Conservation (phyloP, 2,113 vertebrate species). For the Thomomys bottae region DNA sequence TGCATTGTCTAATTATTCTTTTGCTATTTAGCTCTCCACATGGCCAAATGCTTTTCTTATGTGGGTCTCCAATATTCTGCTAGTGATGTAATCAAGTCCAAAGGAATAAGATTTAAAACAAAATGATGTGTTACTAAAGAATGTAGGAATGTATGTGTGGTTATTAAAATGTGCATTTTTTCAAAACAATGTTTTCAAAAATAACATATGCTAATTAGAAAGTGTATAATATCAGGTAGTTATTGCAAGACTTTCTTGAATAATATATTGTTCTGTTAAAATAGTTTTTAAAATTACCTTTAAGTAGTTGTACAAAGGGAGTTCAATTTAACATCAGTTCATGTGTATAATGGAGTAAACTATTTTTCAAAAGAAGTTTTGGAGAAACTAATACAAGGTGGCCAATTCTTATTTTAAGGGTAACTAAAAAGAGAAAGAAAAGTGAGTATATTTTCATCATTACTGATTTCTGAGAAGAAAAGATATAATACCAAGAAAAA, state of each 20-base stretch:
- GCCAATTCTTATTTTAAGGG: not conserved
- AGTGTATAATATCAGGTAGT: not conserved
- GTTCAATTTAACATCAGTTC: no score
- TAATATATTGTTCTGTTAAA: no score
- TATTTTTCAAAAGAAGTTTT: not conserved
- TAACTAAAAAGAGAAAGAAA: not conserved
- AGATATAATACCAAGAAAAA: not conserved
- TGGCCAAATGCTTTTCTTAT: not conserved
- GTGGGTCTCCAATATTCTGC: not conserved
- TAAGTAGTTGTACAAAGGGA: no score
- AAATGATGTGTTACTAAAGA: slow-evolving; percentile 12
- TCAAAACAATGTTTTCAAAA: slow-evolving; percentile 34
- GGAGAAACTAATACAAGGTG: not conserved
- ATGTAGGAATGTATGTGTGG: not conserved
- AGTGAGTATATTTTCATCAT: not conserved
- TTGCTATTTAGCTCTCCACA: not conserved
- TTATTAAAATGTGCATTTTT: not conserved
- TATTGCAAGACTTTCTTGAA: slow-evolving; percentile 5
- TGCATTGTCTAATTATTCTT: slow-evolving; percentile 12
- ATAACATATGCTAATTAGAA: not conserved
- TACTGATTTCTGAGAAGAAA: slow-evolving; percentile 37
- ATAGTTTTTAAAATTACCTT: no score
- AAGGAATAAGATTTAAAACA: slow-evolving; percentile 6
- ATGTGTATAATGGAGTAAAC: no score
- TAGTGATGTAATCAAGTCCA: not conserved